phyloP scores from a whole-genome alignment of 2,888 invertebrate species.

The Nymphalis c-album region DNA sequence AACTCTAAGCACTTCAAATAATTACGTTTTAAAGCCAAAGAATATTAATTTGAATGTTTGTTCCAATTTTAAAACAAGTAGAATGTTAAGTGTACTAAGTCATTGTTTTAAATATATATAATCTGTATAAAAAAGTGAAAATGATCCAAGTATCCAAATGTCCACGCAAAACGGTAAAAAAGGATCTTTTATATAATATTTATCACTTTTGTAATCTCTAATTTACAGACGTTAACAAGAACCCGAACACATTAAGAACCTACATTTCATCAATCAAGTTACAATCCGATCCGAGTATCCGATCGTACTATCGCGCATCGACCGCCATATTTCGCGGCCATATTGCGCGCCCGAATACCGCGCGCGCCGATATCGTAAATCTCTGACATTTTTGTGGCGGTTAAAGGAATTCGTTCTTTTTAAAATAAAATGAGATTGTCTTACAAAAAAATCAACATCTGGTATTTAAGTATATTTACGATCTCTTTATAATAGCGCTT shows the following conservation, averaged over 20 bases:
- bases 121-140: too few species aligned
- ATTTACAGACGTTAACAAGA: constrained; percentile 31
- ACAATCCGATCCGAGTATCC: constrained; percentile 37
- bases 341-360: constrained; percentile 40
- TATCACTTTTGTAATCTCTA: constrained; percentile 14
- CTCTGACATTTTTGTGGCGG: constrained; percentile 47
- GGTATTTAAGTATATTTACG: neutral
- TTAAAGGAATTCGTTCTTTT: constrained; percentile 31
- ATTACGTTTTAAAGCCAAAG: too few species aligned
- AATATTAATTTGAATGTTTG: too few species aligned
- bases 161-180: constrained; percentile 6
- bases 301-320: constrained; percentile 36
- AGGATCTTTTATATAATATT: constrained; percentile 5
- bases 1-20: too few species aligned
- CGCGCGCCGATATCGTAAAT: constrained; percentile 45
- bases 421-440: constrained; percentile 33
- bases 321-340: constrained; percentile 43
- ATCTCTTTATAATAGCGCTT: constrained; percentile 4
- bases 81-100: neutral
- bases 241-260: constrained; percentile 28
- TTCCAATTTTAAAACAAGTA: neutral
- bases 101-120: neutral
- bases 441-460: constrained; percentile 12
- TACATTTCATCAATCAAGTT: constrained; percentile 34
- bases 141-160: constrained; percentile 9